phyloP scores from a whole-genome alignment of 2,888 invertebrate genomes.

The Tuta absoluta region DNA sequence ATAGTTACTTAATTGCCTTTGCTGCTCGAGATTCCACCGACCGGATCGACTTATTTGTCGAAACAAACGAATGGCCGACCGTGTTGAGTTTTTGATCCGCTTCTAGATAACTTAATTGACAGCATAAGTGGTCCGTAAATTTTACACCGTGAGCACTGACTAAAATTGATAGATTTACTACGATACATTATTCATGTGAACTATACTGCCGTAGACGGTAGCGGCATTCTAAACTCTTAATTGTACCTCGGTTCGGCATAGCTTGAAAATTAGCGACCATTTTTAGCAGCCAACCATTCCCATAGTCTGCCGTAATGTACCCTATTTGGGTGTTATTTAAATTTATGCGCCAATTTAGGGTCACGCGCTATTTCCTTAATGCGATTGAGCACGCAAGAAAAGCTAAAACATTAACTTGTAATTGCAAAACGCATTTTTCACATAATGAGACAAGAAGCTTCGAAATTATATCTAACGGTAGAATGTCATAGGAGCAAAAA shows the following conservation, averaged over 20 bases:
- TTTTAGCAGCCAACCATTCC: conserved; percentile 18
- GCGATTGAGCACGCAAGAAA: conserved; percentile 44
- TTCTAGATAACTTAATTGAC: conserved; percentile 18
- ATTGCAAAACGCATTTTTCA: conserved; percentile 42
- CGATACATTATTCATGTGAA: conserved; percentile 19
- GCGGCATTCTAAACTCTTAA: conserved; percentile 16
- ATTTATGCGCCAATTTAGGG: conserved; percentile 36
- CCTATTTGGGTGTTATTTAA: conserved; percentile 31
- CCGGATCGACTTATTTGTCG: conserved; percentile 29
- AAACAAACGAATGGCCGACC: conserved; percentile 8
- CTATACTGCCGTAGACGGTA: conserved; percentile 19
- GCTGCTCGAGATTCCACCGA: conserved; percentile 37
- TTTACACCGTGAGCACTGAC: conserved; percentile 13
- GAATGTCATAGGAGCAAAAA: conserved; percentile 46
- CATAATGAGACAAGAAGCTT: conserved; percentile 48
- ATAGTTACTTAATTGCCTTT: conserved; percentile 28
- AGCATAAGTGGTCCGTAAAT: conserved; percentile 17
- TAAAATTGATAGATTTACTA: conserved; percentile 20
- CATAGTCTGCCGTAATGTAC: conserved; percentile 22
- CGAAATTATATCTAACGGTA: conserved; percentile 52
- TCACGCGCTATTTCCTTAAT: conserved; percentile 45
- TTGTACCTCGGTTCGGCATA: conserved; percentile 1
- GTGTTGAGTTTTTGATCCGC: conserved; percentile 2
- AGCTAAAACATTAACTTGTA: conserved; percentile 40
- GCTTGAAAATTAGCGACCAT: conserved; percentile 20